A percentile compares a stretch with the other conserved stretches of the same genome.
phyloP scores from a whole-genome alignment of 2,113 vertebrate genomes.

The Orientallactaga bullata region DNA sequence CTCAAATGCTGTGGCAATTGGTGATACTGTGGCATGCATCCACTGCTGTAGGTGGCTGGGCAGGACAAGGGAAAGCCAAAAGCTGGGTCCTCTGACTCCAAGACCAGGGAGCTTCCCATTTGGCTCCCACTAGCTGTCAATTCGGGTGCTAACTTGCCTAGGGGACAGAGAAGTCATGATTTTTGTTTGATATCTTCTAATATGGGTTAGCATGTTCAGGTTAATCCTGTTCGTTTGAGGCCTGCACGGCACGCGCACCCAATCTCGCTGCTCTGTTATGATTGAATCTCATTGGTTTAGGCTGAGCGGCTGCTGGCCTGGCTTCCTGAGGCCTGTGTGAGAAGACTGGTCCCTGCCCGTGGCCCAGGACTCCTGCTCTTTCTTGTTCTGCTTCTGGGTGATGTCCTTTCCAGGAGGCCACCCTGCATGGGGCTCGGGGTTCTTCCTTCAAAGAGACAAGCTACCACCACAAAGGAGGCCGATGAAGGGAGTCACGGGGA shows the following conservation, averaged over 20 bases:
- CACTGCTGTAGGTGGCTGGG: fast-evolving
- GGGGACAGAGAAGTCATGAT: fast-evolving
- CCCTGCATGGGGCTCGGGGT: slow-evolving; percentile 49
- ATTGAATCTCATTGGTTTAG: neutral
- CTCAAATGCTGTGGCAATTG: no score
- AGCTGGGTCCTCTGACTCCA: neutral
- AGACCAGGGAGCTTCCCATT: fast-evolving
- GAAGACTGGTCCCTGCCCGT: fast-evolving
- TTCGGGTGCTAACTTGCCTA: no score
- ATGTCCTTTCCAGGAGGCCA: slow-evolving; percentile 48
- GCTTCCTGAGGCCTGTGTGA: neutral
- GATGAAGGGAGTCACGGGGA: slow-evolving; percentile 30
- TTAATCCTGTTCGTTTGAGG: no score
- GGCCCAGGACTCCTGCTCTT: neutral
- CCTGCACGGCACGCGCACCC: neutral
- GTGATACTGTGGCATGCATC: neutral
- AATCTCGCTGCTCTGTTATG: neutral
- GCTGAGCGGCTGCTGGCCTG: neutral
- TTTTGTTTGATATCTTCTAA: fast-evolving
- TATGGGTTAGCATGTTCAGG: neutral
- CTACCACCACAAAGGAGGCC: slow-evolving; percentile 7
- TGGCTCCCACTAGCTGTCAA: fast-evolving
- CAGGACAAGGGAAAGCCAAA: neutral
- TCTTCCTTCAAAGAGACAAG: slow-evolving; percentile 74
- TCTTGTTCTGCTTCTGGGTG: neutral